Percentiles rank a stretch among this genome's conserved stretches.
Conservation (phyloP, 2,113 vertebrate genomes). For the Shinisaurus crocodilurus region DNA sequence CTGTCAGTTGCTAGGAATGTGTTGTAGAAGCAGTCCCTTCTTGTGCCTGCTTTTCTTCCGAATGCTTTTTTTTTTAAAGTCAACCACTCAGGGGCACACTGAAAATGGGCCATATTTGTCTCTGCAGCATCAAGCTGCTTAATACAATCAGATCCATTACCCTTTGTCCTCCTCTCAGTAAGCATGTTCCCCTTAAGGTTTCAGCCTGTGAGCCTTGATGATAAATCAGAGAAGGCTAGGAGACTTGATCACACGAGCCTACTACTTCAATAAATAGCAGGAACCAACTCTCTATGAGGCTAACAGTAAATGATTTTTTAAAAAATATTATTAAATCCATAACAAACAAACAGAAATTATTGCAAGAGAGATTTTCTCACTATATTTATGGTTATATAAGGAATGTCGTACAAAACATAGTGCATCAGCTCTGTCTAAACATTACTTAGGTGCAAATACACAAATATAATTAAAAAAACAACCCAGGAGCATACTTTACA, state of each 20-base stretch:
- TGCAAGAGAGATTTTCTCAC: conserved; percentile 83
- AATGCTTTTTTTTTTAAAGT: neutral
- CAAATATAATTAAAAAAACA: conserved; percentile 76
- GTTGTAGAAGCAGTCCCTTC: neutral
- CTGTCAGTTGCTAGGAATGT: too few species aligned
- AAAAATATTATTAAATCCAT: conserved; percentile 72
- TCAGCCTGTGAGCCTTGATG: conserved; percentile 42
- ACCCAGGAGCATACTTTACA: conserved; percentile 77
- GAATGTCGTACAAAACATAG: conserved; percentile 85
- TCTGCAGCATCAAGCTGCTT: conserved; percentile 22
- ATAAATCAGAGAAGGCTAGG: conserved; percentile 47
- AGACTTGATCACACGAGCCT: conserved; percentile 46
- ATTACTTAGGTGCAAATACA: conserved; percentile 83
- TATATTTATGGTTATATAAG: conserved; percentile 80
- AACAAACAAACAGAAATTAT: conserved; percentile 80
- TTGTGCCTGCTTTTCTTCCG: neutral
- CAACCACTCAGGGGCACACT: conserved; percentile 27
- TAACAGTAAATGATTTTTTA: conserved; percentile 58
- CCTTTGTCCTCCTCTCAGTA: conserved; percentile 44
- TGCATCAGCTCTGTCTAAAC: conserved; percentile 82
- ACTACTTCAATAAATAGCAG: conserved; percentile 54
- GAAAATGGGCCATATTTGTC: conserved; percentile 44
- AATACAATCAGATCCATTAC: conserved; percentile 48
- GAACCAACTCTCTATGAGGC: conserved; percentile 56
- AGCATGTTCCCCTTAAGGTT: conserved; percentile 42